Conservation (phyloP, 2,888 invertebrate species). For the Anorthoa munda region DNA sequence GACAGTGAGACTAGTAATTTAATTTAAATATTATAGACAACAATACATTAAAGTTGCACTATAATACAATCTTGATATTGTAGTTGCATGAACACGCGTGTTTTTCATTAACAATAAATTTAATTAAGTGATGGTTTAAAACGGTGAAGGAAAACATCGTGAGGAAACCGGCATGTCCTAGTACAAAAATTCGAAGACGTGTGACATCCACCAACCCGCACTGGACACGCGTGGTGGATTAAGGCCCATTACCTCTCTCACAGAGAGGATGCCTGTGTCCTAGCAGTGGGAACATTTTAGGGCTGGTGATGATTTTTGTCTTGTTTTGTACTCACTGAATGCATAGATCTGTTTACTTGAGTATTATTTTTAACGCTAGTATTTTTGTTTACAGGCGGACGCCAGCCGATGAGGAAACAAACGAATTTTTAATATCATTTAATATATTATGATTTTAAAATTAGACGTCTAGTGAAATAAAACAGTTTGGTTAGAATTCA, state of each 20-base stretch:
- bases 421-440: slow-evolving; percentile 41
- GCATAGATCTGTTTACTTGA: neutral
- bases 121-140: slow-evolving; percentile 51
- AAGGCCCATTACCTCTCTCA: no score
- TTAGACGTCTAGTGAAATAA: slow-evolving; percentile 61
- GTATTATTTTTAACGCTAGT: neutral
- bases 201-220: no score
- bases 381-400: slow-evolving; percentile 74
- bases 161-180: no score
- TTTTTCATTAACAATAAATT: slow-evolving; percentile 44
- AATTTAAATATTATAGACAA: slow-evolving; percentile 14
- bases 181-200: no score
- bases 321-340: neutral
- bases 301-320: neutral
- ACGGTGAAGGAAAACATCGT: no score
- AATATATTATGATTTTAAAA: slow-evolving; percentile 40
- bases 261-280: no score
- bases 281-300: no score
- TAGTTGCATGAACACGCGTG: slow-evolving; percentile 49
- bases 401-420: slow-evolving; percentile 70
- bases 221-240: no score
- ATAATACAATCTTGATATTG: slow-evolving; percentile 36
- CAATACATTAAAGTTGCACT: slow-evolving; percentile 41
- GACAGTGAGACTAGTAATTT: slow-evolving; percentile 42
- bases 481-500: slow-evolving; percentile 68